phyloP scores from a whole-genome alignment of 2,888 invertebrate species.

The Chalcis sispes region DNA sequence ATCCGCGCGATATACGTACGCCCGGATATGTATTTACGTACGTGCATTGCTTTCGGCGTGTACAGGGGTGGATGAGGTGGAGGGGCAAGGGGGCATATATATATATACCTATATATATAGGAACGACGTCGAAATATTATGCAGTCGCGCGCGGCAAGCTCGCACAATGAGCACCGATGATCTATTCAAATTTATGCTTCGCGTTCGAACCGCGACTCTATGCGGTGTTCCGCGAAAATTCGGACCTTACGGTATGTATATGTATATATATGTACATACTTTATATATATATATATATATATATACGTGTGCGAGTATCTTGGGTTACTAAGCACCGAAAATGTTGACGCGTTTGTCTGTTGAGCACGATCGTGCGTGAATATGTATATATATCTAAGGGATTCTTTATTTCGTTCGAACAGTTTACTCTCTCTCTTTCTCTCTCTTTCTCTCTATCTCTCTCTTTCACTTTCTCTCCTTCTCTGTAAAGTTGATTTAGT shows the following conservation, averaged over 20 bases:
- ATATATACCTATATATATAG: too few relatives aligned
- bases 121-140: slow-evolving; percentile 25
- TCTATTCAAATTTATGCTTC: slow-evolving; percentile 71
- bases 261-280: background rate
- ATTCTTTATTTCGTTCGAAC: too few relatives aligned
- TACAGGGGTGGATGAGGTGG: too few relatives aligned
- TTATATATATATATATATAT: background rate
- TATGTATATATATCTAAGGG: background rate
- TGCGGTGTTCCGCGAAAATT: slow-evolving; percentile 23
- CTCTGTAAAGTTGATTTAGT: too few relatives aligned
- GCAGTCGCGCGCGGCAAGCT: slow-evolving; percentile 39
- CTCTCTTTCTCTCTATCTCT: too few relatives aligned
- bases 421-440: too few relatives aligned
- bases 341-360: too few relatives aligned
- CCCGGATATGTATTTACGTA: background rate
- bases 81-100: too few relatives aligned
- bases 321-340: background rate
- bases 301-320: background rate
- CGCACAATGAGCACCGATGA: slow-evolving; percentile 59
- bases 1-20: background rate
- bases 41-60: too few relatives aligned
- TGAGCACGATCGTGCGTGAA: background rate
- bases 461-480: too few relatives aligned
- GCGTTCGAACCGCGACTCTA: slow-evolving; percentile 32
- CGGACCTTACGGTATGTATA: background rate